Percentiles rank a stretch among this genome's conserved stretches.
Conservation (phyloP, 2,888 invertebrate genomes). For the Tuta absoluta region DNA sequence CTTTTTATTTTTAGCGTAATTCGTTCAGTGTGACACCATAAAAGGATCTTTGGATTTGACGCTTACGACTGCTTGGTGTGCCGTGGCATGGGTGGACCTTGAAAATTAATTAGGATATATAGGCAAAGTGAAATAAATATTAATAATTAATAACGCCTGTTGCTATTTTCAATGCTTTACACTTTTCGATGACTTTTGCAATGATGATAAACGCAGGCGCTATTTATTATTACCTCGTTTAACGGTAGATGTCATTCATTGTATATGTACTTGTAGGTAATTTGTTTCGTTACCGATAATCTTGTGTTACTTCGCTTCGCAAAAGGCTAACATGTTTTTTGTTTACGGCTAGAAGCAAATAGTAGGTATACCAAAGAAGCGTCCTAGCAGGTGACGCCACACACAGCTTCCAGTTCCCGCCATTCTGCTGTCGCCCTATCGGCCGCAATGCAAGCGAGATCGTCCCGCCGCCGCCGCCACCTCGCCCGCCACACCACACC, state of each 20-base stretch:
- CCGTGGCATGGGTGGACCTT: too few species aligned
- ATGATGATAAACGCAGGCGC: background rate
- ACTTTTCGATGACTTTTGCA: background rate
- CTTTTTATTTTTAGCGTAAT: too few species aligned
- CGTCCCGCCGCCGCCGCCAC: constrained; percentile 49
- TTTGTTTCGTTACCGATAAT: too few species aligned
- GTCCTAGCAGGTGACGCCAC: constrained; percentile 12
- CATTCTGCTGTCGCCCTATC: constrained; percentile 24
- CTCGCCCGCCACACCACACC: constrained; percentile 28
- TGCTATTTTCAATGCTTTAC: too few species aligned
- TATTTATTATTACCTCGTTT: background rate
- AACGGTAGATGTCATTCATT: constrained; percentile 22
- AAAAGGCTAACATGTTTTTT: background rate
- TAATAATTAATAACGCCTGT: too few species aligned
- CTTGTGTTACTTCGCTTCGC: too few species aligned
- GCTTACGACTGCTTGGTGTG: too few species aligned
- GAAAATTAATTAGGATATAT: too few species aligned
- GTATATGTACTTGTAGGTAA: background rate
- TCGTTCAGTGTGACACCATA: too few species aligned
- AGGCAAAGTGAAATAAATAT: too few species aligned
- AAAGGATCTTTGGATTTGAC: too few species aligned
- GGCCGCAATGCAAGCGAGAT: constrained; percentile 36
- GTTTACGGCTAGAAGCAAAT: background rate
- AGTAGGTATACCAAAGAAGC: too few species aligned
- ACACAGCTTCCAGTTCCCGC: constrained; percentile 25